Conservation (phyloP, 2,113 vertebrate genomes). For the Neodontobutis hainanensis region DNA sequence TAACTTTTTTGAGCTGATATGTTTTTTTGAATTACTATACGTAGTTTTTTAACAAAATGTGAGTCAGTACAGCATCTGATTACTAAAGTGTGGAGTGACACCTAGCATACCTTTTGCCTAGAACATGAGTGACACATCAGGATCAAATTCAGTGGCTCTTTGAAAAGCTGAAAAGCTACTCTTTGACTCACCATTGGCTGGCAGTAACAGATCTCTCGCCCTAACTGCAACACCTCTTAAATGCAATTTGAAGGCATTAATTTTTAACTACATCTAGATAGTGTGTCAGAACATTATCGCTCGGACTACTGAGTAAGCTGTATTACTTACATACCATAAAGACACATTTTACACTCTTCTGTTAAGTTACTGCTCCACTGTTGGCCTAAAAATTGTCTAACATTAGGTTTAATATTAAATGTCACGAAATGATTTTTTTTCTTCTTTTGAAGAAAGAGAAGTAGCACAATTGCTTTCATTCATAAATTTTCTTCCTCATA, state of each 20-base stretch:
- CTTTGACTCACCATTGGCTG: slow-evolving; percentile 55
- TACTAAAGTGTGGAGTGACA: slow-evolving; percentile 28
- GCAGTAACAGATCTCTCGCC: slow-evolving; percentile 60
- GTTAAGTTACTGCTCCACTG: slow-evolving; percentile 6
- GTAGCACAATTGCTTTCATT: slow-evolving; percentile 31
- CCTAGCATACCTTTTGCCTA: slow-evolving; percentile 44
- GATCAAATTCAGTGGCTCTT: slow-evolving; percentile 62
- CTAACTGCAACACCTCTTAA: slow-evolving; percentile 56
- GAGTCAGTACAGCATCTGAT: slow-evolving; percentile 12
- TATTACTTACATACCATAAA: slow-evolving; percentile 35
- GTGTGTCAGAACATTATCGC: slow-evolving; percentile 49
- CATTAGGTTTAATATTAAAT: slow-evolving; percentile 16
- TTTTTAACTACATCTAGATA: slow-evolving; percentile 64
- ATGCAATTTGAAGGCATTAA: slow-evolving; percentile 61
- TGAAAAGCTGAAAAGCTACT: slow-evolving; percentile 55
- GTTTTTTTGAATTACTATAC: neutral
- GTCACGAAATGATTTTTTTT: slow-evolving; percentile 18
- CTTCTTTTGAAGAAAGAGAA: neutral
- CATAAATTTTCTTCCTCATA: slow-evolving; percentile 26
- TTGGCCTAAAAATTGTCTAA: slow-evolving; percentile 8
- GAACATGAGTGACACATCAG: slow-evolving; percentile 59
- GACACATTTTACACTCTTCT: slow-evolving; percentile 14
- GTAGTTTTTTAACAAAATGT: neutral
- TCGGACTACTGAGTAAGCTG: slow-evolving; percentile 5
- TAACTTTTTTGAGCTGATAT: neutral